phyloP scores from a whole-genome alignment of 1,140 invertebrate species.

The Penaeus indicus region DNA sequence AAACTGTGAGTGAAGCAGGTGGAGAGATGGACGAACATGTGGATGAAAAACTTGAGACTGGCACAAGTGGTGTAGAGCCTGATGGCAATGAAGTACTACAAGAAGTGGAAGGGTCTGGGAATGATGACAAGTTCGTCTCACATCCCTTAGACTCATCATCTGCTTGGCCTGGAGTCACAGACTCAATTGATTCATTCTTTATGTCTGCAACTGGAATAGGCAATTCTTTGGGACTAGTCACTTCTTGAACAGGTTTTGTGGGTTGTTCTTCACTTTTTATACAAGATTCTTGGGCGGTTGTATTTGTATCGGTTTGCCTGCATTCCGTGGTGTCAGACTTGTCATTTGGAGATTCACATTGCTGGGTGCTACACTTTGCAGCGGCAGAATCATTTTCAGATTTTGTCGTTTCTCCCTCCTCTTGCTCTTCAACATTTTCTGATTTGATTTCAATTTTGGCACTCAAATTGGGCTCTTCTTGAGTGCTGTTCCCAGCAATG shows the following conservation, averaged over 20 bases:
- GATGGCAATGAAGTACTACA: not conserved
- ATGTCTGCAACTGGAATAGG: conserved; percentile 31
- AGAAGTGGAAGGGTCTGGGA: conserved; percentile 8
- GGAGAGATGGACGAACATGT: conserved; percentile 23
- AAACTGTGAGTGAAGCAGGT: not conserved
- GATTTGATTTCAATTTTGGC: conserved; percentile 47
- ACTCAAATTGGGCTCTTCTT: conserved; percentile 45
- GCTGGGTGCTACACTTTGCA: conserved; percentile 38
- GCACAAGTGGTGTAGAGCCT: not conserved
- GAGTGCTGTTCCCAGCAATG: not conserved
- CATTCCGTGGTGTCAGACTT: not conserved
- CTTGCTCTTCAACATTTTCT: conserved; percentile 29
- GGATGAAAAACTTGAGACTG: conserved; percentile 1
- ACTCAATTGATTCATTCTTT: conserved; percentile 25
- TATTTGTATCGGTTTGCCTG: not conserved
- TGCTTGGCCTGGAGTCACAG: not conserved
- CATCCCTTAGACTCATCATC: conserved; percentile 14
- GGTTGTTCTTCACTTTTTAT: conserved; percentile 27
- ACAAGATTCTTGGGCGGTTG: conserved; percentile 5
- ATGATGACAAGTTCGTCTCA: conserved; percentile 37
- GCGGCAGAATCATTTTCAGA: conserved; percentile 27
- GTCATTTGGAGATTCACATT: conserved; percentile 47
- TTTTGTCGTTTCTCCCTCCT: conserved; percentile 1
- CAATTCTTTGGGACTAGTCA: conserved; percentile 20
- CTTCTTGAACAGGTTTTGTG: conserved; percentile 3